Base-by-base conservation (phyloP, 1,140 invertebrate species). In the Hycleus cichorii region DNA sequence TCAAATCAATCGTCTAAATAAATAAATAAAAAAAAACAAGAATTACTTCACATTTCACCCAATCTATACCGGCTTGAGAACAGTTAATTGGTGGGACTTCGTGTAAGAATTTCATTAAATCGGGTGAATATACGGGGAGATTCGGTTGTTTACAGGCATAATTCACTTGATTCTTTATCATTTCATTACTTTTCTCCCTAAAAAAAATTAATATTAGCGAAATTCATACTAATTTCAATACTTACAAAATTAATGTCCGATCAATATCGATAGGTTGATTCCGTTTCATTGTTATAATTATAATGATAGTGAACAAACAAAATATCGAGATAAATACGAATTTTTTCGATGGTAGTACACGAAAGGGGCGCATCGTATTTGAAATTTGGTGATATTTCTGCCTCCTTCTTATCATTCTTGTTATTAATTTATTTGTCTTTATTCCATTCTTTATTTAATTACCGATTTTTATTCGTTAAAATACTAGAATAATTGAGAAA, bases 31-130 rank as follows among this genome's bases (percentile, higher is more conserved):
- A 32, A 32, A 7, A 47, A 43, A 25, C 24, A 25, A 4, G 18
- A 48, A 51, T 55, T 65, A 79, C 77, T 62, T 75, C 69, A 62
- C 77, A 78, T 62, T 72, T 69, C 4, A 83, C 83, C 83, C 79
- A 86, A 66, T 79, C 79, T 52, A 69, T 55, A 50, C 81, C 78
- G 7, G 80, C 77, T 39, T 71, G 67, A 7, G 71, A 70, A 67
- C 88, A 90, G 32, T 78, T 67, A 18, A 89, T 75, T 47, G 80
- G 78, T 3, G 78, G 72, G 11, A 81, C 78, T 39, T 80, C 64
- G 45, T 82, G 74, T 46, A 88, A 78, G 62, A 84, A 87, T 69
- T 81, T 80, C 76, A 83, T 83, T 50, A 90, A 83, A 62, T 85
- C 83, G 8, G 83, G 81, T 66, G 83, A 80, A 61, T 81, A 77